Evolutionary conservation across 92 coral and sea anemone species (phyloP).

Genomic region (Epizoanthus illoricatus): DNA sequence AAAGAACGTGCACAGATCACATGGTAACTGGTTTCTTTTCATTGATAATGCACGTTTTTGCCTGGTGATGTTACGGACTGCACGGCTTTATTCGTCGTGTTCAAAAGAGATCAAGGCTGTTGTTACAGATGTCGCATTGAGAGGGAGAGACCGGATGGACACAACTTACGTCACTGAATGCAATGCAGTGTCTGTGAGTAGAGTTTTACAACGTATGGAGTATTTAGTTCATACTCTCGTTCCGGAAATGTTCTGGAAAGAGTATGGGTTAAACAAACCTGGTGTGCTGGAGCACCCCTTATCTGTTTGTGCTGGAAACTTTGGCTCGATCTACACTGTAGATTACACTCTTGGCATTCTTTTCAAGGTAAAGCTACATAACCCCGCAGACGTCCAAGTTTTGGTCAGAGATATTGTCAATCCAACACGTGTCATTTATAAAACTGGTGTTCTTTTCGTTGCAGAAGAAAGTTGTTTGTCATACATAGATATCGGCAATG

Average conservation of each 20-base stretch:
- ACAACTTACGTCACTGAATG: slow-evolving; percentile 43
- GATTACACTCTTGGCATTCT: slow-evolving; percentile 39
- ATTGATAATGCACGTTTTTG: slow-evolving; percentile 30
- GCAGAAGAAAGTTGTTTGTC: slow-evolving; percentile 40
- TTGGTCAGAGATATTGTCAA: slow-evolving; percentile 34
- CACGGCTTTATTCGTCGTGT: slow-evolving; percentile 42
- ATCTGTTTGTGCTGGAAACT: slow-evolving; percentile 32
- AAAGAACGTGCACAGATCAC: slow-evolving; percentile 44
- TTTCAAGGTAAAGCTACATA: slow-evolving; percentile 38
- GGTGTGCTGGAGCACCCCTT: slow-evolving; percentile 36
- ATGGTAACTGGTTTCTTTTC: slow-evolving; percentile 41
- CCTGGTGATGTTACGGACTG: slow-evolving; percentile 43
- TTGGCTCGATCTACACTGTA: slow-evolving; percentile 36
- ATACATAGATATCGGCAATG: slow-evolving; percentile 38
- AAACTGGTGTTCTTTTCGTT: slow-evolving; percentile 42
- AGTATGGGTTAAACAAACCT: slow-evolving; percentile 38
- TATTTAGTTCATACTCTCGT: slow-evolving; percentile 38
- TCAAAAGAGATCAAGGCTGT: slow-evolving; percentile 45
- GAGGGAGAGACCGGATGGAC: slow-evolving; percentile 44
- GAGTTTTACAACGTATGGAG: slow-evolving; percentile 16
- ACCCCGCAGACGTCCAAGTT: slow-evolving; percentile 43
- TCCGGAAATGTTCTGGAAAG: slow-evolving; percentile 52
- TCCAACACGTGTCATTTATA: slow-evolving; percentile 38
- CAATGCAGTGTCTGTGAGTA: slow-evolving; percentile 19
- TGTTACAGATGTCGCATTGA: slow-evolving; percentile 46